phyloP scores from a whole-genome alignment of 2,113 vertebrate species.

The Takifugu bimaculatus region DNA sequence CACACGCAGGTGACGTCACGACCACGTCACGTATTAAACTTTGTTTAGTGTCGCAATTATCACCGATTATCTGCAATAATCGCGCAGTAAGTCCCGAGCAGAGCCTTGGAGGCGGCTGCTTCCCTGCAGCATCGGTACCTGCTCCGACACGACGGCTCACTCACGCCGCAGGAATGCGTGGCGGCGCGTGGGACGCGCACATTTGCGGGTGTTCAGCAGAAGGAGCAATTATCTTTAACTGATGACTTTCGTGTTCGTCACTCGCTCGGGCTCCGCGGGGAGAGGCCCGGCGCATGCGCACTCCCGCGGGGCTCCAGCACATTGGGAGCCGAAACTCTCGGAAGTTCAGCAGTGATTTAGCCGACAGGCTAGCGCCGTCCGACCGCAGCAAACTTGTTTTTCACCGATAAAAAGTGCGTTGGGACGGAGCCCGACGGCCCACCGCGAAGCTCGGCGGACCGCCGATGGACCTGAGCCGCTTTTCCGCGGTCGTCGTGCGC shows the following conservation, averaged over 20 bases:
- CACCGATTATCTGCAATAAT: no score
- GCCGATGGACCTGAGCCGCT: slow-evolving; percentile 36
- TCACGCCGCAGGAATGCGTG: no score
- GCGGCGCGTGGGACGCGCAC: background rate
- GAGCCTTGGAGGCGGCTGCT: no score
- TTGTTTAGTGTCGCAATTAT: no score
- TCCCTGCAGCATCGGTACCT: background rate
- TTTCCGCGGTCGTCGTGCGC: background rate
- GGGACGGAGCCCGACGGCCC: background rate
- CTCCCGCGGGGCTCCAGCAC: slow-evolving; percentile 24
- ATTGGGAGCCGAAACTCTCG: slow-evolving; percentile 52
- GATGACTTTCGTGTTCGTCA: slow-evolving; percentile 24
- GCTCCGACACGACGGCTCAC: no score
- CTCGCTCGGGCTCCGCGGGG: slow-evolving; percentile 29
- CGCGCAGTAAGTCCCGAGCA: no score
- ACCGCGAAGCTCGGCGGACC: background rate
- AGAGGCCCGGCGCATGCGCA: slow-evolving; percentile 62
- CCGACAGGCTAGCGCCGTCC: slow-evolving; percentile 38
- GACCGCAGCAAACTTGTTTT: slow-evolving; percentile 47
- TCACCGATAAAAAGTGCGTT: slow-evolving; percentile 9
- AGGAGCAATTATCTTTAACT: slow-evolving; percentile 12
- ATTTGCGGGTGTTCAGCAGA: slow-evolving; percentile 29
- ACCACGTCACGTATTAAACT: no score
- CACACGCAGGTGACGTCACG: no score
- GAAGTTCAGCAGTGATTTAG: slow-evolving; percentile 66